These are phyloP conservation scores for Cacatua alba DNA, from an alignment of 2,113 vertebrate genomes.

Conservation along the genomic window DNA sequence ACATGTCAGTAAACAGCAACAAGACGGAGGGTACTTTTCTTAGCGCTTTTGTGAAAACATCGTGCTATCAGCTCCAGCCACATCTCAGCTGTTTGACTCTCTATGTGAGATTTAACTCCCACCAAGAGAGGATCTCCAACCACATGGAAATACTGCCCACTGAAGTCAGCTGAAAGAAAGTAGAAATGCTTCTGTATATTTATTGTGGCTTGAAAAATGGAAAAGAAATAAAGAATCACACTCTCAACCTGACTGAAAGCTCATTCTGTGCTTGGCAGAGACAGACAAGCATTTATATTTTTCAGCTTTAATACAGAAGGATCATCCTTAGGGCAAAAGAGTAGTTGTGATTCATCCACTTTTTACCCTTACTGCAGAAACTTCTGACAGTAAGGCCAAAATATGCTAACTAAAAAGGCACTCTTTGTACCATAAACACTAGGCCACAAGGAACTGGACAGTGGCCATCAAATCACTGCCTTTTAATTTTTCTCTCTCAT, in stretches of 20 bases:
- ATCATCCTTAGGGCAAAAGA: slow-evolving; percentile 53
- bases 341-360: slow-evolving; percentile 50
- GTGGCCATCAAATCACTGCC: slow-evolving; percentile 63
- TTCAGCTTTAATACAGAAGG: slow-evolving; percentile 48
- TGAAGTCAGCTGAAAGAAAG: slow-evolving; percentile 19
- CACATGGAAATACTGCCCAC: not conserved
- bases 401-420: slow-evolving; percentile 62
- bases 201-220: slow-evolving; percentile 22
- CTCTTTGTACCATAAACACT: slow-evolving; percentile 68
- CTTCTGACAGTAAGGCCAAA: slow-evolving; percentile 54
- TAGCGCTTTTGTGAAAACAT: slow-evolving; percentile 57
- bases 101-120: not conserved
- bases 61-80: not conserved
- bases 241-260: slow-evolving; percentile 29
- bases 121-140: not conserved
- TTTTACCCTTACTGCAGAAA: slow-evolving; percentile 52
- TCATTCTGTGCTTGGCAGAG: slow-evolving; percentile 37
- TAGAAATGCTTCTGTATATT: slow-evolving; percentile 9
- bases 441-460: slow-evolving; percentile 65
- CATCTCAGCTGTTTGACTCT: slow-evolving; percentile 39
- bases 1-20: slow-evolving; percentile 72
- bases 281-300: slow-evolving; percentile 47
- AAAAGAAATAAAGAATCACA: not conserved
- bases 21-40: slow-evolving; percentile 58
- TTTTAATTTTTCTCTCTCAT: slow-evolving; percentile 64